phyloP scores from a whole-genome alignment of 2,797 vertebrate genomes.

The Karalla daura region DNA sequence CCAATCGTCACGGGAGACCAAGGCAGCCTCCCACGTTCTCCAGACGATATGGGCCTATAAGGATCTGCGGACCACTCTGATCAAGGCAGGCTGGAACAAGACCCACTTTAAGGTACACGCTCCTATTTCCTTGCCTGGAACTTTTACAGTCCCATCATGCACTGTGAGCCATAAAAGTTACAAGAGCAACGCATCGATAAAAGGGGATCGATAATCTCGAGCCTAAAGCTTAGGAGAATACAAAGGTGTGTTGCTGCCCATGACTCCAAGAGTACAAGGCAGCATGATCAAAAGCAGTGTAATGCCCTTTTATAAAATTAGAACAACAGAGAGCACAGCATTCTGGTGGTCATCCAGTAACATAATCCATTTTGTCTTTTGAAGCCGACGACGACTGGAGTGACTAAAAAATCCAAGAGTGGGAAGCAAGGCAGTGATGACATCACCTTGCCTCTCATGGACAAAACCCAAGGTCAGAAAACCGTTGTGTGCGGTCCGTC shows the following conservation, averaged over 20 bases:
- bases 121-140: background rate
- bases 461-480: constrained; percentile 93
- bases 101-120: constrained; percentile 93
- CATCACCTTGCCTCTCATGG: constrained; percentile 97
- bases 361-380: constrained; percentile 34
- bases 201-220: background rate
- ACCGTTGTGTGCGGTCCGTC: constrained; percentile 20
- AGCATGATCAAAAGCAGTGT: background rate
- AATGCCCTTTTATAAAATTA: background rate
- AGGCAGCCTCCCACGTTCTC: constrained; percentile 95
- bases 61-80: constrained; percentile 89
- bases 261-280: background rate
- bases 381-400: constrained; percentile 83
- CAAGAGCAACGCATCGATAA: background rate
- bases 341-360: constrained; percentile 6
- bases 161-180: too few species aligned
- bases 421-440: constrained; percentile 91
- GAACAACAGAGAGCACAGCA: background rate
- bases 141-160: background rate
- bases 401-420: constrained; percentile 89
- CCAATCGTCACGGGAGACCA: constrained; percentile 93
- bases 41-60: constrained; percentile 98
- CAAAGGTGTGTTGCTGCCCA: constrained; percentile 6
- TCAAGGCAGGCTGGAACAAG: constrained; percentile 98
- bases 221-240: background rate